Evolutionary conservation across 2,113 vertebrate genomes (phyloP).

Genomic region (Hyperopisus bebe): DNA sequence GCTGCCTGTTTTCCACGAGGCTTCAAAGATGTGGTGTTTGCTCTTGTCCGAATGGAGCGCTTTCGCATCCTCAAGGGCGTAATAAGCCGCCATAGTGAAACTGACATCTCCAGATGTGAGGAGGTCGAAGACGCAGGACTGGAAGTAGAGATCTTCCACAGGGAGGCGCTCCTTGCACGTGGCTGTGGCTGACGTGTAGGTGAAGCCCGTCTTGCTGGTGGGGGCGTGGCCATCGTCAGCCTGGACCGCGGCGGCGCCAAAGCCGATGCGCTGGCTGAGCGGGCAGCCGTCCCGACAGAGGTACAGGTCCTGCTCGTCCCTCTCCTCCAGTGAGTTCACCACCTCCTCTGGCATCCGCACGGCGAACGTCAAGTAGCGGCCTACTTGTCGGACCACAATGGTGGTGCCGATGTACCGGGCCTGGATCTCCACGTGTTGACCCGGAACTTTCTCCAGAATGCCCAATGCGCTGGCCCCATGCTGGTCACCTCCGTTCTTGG

Average conservation of each 20-base stretch:
- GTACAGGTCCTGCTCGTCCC: conserved; percentile 86
- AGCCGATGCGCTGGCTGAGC: conserved; percentile 83
- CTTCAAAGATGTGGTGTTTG: conserved; percentile 80
- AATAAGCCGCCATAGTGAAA: conserved; percentile 96
- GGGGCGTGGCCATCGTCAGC: conserved; percentile 48
- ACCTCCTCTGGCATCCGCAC: conserved; percentile 93
- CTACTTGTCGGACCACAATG: conserved; percentile 89
- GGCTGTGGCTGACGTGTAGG: conserved; percentile 72
- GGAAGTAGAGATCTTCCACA: conserved; percentile 92
- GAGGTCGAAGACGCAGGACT: conserved; percentile 94
- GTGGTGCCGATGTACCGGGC: conserved; percentile 94
- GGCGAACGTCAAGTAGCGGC: conserved; percentile 89
- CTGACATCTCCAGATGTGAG: conserved; percentile 89
- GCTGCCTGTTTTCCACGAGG: conserved; percentile 52
- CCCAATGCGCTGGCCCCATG: conserved; percentile 82
- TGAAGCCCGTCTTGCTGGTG: conserved; percentile 59
- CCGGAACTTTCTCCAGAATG: conserved; percentile 84
- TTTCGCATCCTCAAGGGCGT: conserved; percentile 91
- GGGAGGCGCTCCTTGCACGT: conserved; percentile 91
- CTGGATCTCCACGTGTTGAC: conserved; percentile 93
- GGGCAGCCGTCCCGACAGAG: conserved; percentile 92
- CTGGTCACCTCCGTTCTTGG: conserved; percentile 85
- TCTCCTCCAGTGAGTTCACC: conserved; percentile 82
- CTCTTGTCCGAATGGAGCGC: conserved; percentile 90
- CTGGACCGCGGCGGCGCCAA: conserved; percentile 62